These are phyloP conservation scores for Muscina levida DNA, from an alignment of 2,888 invertebrate genomes.

Conservation along the genomic window DNA sequence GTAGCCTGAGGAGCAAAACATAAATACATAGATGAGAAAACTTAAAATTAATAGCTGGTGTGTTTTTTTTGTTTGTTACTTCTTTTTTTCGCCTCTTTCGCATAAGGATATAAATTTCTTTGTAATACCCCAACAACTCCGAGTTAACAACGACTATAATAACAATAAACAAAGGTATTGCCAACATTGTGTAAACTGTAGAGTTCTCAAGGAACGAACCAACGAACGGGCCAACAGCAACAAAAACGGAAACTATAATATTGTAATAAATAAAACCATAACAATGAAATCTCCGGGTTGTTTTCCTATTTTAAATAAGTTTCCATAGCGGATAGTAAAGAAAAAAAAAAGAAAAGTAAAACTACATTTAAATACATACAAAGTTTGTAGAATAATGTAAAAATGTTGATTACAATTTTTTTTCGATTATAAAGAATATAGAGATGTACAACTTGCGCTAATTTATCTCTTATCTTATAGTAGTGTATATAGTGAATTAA, in stretches of 20 bases:
- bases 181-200: conserved; percentile 32
- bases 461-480: too few species aligned
- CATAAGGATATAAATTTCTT: conserved; percentile 29
- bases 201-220: too few species aligned
- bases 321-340: not conserved
- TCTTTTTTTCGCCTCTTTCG: not conserved
- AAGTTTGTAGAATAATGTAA: conserved; percentile 11
- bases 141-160: conserved; percentile 14
- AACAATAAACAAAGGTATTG: conserved; percentile 36
- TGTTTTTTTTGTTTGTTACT: not conserved
- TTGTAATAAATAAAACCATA: conserved; percentile 29
- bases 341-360: conserved; percentile 11
- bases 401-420: not conserved
- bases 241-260: conserved; percentile 34
- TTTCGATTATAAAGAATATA: not conserved
- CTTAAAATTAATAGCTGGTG: conserved; percentile 8
- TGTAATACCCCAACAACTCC: conserved; percentile 13
- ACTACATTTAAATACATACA: conserved; percentile 17
- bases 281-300: conserved; percentile 25
- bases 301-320: too few species aligned
- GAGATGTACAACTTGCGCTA: not conserved
- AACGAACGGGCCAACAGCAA: not conserved
- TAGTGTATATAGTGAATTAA: too few species aligned
- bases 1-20: not conserved
- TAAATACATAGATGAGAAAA: conserved; percentile 9